Conservation (phyloP, 2,113 vertebrate genomes). For the Nyctereutes procyonoides region DNA sequence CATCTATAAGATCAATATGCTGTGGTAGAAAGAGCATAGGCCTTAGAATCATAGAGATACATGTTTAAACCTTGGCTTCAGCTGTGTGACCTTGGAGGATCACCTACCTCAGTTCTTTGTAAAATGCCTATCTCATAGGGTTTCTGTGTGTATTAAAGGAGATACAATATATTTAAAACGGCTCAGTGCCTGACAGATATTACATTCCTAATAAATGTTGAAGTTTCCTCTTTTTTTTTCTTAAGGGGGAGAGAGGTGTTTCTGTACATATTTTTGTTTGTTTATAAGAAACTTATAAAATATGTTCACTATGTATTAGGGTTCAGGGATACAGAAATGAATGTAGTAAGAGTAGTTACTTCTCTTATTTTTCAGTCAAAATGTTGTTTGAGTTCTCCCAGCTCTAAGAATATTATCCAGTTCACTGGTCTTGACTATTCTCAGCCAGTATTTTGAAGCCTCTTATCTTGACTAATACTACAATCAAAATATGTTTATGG, state of each 20-base stretch:
- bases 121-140: neutral
- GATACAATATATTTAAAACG: slow-evolving; percentile 32
- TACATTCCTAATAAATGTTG: neutral
- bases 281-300: slow-evolving; percentile 27
- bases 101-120: neutral
- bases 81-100: neutral
- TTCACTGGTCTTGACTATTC: neutral
- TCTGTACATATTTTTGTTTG: slow-evolving; percentile 15
- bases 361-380: neutral
- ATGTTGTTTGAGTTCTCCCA: neutral
- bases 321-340: neutral
- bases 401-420: neutral
- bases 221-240: neutral
- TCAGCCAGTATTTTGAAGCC: slow-evolving; percentile 27
- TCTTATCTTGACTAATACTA: neutral
- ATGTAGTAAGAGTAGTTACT: neutral
- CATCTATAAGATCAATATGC: neutral
- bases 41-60: neutral
- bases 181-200: neutral
- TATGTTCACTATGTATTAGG: neutral
- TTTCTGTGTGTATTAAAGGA: slow-evolving; percentile 12
- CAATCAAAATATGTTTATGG: neutral
- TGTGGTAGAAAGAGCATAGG: neutral
- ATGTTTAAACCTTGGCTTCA: slow-evolving; percentile 20
- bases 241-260: slow-evolving; percentile 32